Conservation (phyloP, 2,888 invertebrate species). For the Thecocarcelia acutangulata region DNA sequence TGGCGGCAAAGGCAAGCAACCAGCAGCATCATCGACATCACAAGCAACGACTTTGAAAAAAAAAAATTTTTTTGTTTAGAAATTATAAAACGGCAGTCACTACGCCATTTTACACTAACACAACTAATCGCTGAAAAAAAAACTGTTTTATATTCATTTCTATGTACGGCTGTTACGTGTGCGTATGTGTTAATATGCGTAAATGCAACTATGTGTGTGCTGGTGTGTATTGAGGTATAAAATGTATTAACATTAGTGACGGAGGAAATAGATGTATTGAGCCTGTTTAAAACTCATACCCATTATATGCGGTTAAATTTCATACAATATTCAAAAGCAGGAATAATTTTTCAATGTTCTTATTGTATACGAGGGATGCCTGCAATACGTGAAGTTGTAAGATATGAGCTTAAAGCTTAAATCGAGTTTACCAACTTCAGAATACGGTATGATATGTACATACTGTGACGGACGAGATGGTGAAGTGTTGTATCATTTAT, state of each 20-base stretch:
- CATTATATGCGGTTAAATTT: conserved; percentile 40
- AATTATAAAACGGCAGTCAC: conserved; percentile 48
- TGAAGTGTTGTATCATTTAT: too few relatives aligned
- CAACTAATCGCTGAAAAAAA: conserved; percentile 71
- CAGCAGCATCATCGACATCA: conserved; percentile 30
- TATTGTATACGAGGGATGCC: conserved; percentile 3
- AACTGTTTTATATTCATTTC: conserved; percentile 64
- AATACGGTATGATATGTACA: too few relatives aligned
- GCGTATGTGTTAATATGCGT: conserved; percentile 3
- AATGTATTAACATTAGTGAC: conserved; percentile 57
- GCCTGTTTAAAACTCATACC: conserved; percentile 52
- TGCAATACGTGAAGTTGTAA: too few relatives aligned
- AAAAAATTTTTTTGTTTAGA: conserved; percentile 38
- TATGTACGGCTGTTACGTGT: conserved; percentile 12
- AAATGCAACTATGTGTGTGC: background rate
- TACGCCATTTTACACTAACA: conserved; percentile 68
- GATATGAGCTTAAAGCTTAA: too few relatives aligned
- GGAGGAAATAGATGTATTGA: conserved; percentile 52
- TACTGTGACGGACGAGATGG: too few relatives aligned
- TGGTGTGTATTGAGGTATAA: conserved; percentile 35
- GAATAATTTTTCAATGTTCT: conserved; percentile 22
- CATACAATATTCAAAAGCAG: conserved; percentile 43
- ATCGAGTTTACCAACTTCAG: too few relatives aligned
- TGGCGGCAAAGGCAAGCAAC: conserved; percentile 34
- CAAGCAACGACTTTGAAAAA: conserved; percentile 39